Evolutionary conservation across 2,797 vertebrate species (phyloP).

Genomic region (Uromys caudimaculatus): DNA sequence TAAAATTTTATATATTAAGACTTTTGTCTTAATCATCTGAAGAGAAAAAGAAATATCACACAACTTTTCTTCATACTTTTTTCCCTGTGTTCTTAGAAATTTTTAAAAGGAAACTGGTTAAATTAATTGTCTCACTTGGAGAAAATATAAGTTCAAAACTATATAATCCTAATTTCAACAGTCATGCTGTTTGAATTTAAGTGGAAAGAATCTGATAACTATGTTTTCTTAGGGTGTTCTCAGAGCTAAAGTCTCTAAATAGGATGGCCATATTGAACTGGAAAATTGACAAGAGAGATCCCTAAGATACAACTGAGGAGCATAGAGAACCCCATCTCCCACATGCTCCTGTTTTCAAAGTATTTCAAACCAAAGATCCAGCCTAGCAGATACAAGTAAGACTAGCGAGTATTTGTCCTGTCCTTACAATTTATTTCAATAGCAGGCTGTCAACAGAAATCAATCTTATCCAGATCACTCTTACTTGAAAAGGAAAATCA

Average conservation of each 20-base stretch:
- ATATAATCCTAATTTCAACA: neutral
- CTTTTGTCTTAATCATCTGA: neutral
- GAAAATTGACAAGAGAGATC: neutral
- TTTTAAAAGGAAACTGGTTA: neutral
- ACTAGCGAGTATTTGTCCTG: neutral
- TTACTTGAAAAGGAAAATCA: slow-evolving; percentile 14
- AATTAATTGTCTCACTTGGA: slow-evolving; percentile 18
- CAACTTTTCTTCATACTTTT: slow-evolving; percentile 26
- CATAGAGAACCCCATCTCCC: neutral
- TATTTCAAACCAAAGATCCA: neutral
- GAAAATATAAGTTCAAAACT: slow-evolving; percentile 20
- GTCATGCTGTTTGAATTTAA: neutral
- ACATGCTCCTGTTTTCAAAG: neutral
- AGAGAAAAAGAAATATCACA: slow-evolving; percentile 53
- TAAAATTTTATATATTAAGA: neutral
- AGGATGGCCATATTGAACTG: neutral
- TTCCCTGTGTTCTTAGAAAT: neutral
- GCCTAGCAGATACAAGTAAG: neutral
- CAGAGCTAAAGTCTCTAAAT: neutral
- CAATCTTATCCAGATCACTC: neutral
- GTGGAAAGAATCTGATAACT: neutral
- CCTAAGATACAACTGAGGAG: neutral
- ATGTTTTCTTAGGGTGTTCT: neutral
- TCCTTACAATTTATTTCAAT: neutral
- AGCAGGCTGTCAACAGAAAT: neutral